A percentile compares a stretch with the other conserved stretches of the same genome.
These are phyloP conservation scores for Alloplasta piceator DNA, from an alignment of 2,888 invertebrate genomes.

Conservation along the genomic window DNA sequence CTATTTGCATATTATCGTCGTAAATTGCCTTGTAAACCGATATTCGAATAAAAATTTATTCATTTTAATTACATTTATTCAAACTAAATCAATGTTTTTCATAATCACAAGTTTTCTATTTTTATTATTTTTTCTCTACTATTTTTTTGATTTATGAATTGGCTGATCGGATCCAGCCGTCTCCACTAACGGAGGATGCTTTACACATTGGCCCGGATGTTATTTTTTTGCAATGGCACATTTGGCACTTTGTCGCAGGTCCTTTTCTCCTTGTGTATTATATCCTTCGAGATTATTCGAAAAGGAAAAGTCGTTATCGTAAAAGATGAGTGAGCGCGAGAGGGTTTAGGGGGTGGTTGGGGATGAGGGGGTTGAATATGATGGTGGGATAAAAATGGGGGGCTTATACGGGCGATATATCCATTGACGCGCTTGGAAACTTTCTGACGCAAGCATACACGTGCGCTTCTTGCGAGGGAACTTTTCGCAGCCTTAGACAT, in stretches of 20 bases:
- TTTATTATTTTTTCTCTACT: no score
- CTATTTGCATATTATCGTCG: no score
- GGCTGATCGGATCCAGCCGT: no score
- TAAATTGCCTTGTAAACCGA: no score
- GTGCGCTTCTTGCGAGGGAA: not conserved
- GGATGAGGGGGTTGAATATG: slow-evolving; percentile 15
- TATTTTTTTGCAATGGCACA: not conserved
- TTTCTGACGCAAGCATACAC: slow-evolving; percentile 1
- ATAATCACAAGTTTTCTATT: no score
- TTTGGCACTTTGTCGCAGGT: slow-evolving; percentile 8
- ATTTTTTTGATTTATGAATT: no score
- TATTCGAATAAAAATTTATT: no score
- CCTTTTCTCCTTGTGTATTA: slow-evolving; percentile 1
- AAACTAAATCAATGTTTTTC: no score
- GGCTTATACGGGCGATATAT: slow-evolving; percentile 36
- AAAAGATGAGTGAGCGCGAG: slow-evolving; percentile 5
- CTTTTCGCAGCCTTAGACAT: not conserved
- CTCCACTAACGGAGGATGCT: no score
- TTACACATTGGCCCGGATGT: not conserved
- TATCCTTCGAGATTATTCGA: slow-evolving; percentile 44
- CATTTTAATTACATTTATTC: no score
- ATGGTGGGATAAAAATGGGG: slow-evolving; percentile 46
- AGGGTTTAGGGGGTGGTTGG: slow-evolving; percentile 13
- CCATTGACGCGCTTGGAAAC: slow-evolving; percentile 29
- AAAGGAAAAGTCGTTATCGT: not conserved